These are phyloP conservation scores for Podarcis lilfordi DNA, from an alignment of 2,797 vertebrate genomes.

Conservation along the genomic window DNA sequence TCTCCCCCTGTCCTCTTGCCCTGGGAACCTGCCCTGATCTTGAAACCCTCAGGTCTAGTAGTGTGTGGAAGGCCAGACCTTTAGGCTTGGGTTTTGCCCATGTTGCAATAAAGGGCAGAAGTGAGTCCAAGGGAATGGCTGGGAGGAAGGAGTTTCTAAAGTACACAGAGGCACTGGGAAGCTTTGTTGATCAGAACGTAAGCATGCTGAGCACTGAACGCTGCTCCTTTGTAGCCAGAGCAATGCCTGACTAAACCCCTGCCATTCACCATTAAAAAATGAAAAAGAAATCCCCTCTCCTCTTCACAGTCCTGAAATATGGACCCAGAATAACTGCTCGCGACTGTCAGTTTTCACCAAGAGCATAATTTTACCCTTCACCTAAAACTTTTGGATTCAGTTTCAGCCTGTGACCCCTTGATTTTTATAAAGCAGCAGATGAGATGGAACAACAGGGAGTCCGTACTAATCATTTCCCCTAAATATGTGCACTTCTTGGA, in stretches of 20 bases:
- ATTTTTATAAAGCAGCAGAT: neutral
- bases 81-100: neutral
- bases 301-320: neutral
- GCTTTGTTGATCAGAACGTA: neutral
- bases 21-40: neutral
- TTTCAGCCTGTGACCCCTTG: neutral
- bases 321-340: neutral
- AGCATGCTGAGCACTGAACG: neutral
- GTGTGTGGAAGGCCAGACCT: neutral
- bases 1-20: too few relatives aligned
- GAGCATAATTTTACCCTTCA: constrained; percentile 1
- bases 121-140: too few relatives aligned
- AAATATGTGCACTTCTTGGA: neutral
- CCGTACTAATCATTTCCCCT: neutral
- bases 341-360: neutral
- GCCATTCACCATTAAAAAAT: neutral
- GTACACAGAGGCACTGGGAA: neutral
- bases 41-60: neutral
- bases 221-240: neutral
- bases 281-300: too few relatives aligned
- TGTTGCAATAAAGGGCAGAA: neutral
- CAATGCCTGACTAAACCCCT: too few relatives aligned
- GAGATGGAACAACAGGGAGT: neutral
- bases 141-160: neutral
- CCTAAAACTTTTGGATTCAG: neutral